Base-by-base conservation (phyloP, 2,888 invertebrate genomes). In the Eupithecia inturbata region DNA sequence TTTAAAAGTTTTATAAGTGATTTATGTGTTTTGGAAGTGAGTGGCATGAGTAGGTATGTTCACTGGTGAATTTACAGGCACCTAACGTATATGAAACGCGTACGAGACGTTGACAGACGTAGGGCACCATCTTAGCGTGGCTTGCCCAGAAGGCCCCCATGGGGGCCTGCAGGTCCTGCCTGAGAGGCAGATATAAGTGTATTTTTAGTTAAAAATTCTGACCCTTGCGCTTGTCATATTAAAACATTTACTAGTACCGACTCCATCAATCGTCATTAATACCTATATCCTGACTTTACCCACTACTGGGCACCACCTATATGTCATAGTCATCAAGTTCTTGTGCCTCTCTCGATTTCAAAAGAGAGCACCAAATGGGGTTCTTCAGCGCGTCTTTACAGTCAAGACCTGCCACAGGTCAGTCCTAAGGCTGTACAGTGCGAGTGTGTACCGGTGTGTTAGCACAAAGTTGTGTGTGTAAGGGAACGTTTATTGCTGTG, bases 401-500 rank as follows among this genome's bases (percentile, higher is more conserved):
- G 57, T 14, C 26, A 57, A 57, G 12, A 4, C 10, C 57, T 12
- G 26, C 22, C 22, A 22, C n/a, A 22, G 22, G 12, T 57, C 57
- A 57, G 22, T 53, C 57, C 57, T 57, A 26, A 57, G 26, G 14
- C 14, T 26, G 57, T 5, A 26, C 26, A 14, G 26, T 26, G 57
- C 26, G 57, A 14, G 26, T 36, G 64, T 64, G 22, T 36, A n/a
- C 22, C 16, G 33, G 22, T 53, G 68, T 45, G 45, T 67, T 22
- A 45, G n/a, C 10, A 53, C 53, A 53, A 53, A 53, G 22, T 26
- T 1, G 67, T 68, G 49, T 64, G 36, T n/a, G 49, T 49, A 31
- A 31, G 60, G 41, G 19, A 62, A 60, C 39, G 41, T 69, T 60
- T 69, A 60, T 69, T 28, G 60, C 9, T 60, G 41, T 39, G 60